Percentiles rank a stretch among this genome's conserved stretches.
Conservation (phyloP, 2,797 vertebrate species). For the Acanthornis magna region DNA sequence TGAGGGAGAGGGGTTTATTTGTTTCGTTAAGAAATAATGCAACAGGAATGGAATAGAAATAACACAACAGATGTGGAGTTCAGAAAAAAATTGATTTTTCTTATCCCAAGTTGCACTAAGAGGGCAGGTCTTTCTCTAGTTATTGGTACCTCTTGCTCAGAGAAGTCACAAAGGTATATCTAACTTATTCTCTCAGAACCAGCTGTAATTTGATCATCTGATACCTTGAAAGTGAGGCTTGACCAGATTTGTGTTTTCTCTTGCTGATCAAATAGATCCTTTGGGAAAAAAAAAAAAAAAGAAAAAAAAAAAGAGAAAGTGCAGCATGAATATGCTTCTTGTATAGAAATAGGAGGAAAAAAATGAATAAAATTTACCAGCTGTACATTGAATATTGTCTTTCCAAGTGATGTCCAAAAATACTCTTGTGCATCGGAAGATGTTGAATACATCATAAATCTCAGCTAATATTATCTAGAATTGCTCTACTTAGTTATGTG, state of each 20-base stretch:
- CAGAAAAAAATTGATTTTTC: neutral
- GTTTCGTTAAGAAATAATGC: neutral
- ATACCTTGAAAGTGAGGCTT: neutral
- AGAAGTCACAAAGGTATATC: neutral
- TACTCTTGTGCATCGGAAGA: conserved; percentile 5
- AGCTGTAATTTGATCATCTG: neutral
- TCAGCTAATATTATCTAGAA: conserved; percentile 37
- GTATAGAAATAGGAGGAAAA: neutral
- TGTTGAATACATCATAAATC: conserved; percentile 43
- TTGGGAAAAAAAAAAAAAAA: neutral
- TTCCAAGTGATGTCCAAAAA: conserved; percentile 3
- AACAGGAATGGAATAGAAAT: neutral
- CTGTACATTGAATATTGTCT: conserved; percentile 1
- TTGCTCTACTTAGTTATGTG: conserved; percentile 26
- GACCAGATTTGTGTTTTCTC: neutral
- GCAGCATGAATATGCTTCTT: neutral
- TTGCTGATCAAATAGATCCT: neutral
- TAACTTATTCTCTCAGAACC: neutral
- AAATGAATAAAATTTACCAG: conserved; percentile 5
- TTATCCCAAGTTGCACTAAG: neutral
- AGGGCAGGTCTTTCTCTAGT: neutral
- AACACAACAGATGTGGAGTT: neutral
- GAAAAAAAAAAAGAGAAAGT: too few relatives aligned
- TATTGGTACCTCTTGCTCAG: neutral
- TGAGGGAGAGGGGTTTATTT: neutral